phyloP scores from a whole-genome alignment of 2,113 vertebrate species.

The Prionailurus viverrinus region DNA sequence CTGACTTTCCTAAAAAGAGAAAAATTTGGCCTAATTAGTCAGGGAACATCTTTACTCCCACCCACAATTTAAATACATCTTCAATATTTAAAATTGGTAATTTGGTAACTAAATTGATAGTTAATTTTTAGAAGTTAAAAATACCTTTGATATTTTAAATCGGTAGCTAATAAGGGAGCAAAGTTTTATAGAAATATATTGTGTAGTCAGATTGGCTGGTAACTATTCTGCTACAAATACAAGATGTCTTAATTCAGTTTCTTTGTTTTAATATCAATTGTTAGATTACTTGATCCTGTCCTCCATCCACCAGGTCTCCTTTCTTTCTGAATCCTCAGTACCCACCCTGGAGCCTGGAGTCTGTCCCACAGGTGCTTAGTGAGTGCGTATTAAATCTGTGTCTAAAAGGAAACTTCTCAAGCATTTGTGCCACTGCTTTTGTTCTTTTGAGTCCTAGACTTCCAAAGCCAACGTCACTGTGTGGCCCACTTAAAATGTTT shows the following conservation, averaged over 20 bases:
- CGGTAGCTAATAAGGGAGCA: neutral
- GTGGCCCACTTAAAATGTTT: neutral
- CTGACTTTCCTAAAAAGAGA: neutral
- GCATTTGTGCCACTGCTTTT: neutral
- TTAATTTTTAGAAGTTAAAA: neutral
- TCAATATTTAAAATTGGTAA: neutral
- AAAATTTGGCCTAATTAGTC: neutral
- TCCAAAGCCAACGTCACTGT: neutral
- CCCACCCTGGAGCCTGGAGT: neutral
- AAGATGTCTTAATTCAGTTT: neutral
- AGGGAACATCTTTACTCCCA: no score
- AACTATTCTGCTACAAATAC: neutral
- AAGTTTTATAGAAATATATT: neutral
- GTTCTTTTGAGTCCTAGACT: neutral
- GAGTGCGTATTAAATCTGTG: neutral
- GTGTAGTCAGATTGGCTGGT: neutral
- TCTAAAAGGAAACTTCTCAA: neutral
- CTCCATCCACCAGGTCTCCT: fast-evolving
- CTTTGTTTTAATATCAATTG: neutral
- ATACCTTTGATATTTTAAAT: neutral
- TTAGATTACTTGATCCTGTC: neutral
- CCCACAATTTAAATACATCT: neutral
- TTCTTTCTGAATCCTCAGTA: neutral
- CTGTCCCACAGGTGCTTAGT: neutral
- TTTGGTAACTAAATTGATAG: neutral